phyloP scores from a whole-genome alignment of 2,888 invertebrate species.

The Troilus luridus region DNA sequence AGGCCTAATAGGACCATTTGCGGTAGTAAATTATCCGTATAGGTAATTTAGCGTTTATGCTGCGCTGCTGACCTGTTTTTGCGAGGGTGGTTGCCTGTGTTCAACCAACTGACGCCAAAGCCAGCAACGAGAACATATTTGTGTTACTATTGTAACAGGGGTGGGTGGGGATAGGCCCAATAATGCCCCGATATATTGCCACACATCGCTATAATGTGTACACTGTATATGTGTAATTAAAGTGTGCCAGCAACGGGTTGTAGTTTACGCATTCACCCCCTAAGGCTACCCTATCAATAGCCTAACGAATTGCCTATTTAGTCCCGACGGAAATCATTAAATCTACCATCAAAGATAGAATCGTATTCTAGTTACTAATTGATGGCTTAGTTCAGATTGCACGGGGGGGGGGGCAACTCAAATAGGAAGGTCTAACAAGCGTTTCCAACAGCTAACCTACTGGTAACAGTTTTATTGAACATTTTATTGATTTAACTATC shows the following conservation, averaged over 20 bases:
- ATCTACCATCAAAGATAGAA: constrained; percentile 37
- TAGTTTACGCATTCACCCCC: constrained; percentile 17
- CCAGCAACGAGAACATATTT: constrained; percentile 52
- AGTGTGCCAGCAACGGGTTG: not conserved
- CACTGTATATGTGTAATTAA: constrained; percentile 31
- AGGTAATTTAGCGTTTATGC: constrained; percentile 38
- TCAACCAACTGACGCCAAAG: constrained; percentile 41
- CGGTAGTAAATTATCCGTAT: constrained; percentile 28
- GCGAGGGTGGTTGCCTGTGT: not conserved
- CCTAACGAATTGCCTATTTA: constrained; percentile 36
- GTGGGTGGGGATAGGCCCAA: constrained; percentile 7
- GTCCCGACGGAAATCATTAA: constrained; percentile 21
- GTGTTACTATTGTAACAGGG: constrained; percentile 51
- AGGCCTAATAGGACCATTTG: not conserved
- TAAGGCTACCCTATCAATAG: not conserved
- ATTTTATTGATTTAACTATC: too few species aligned
- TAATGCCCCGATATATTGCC: constrained; percentile 33
- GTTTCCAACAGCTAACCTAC: too few species aligned
- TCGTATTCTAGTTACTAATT: not conserved
- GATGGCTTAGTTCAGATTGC: not conserved
- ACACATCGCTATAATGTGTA: constrained; percentile 18
- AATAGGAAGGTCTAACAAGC: not conserved
- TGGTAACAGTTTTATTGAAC: too few species aligned
- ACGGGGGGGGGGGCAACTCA: not conserved
- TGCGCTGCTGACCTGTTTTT: constrained; percentile 40